Base-by-base conservation (phyloP, 2,113 vertebrate species). In the Sander lucioperca region DNA sequence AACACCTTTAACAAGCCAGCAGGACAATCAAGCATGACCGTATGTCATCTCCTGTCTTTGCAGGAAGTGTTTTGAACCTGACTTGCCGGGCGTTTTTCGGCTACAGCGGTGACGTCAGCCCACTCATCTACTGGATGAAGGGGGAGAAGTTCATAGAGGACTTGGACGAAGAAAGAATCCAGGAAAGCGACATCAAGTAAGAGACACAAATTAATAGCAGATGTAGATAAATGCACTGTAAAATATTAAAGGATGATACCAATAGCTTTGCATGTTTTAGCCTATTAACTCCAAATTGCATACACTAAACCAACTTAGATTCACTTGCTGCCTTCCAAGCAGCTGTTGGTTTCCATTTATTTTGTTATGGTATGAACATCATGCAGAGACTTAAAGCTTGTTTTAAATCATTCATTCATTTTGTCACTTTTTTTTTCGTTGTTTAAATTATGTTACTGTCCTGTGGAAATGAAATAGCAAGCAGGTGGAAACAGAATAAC, bases 71-170 rank as follows among this genome's bases (percentile, higher is more conserved):
- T 67, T 94, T 98, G 90, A 99, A 99, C 95, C 94, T 99, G 89
- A 99, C 98, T 39, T 99, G 98, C 93, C 93, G 96, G 93, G 98
- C 98, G 45, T 99, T 99, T 93, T 99, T 99, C 82, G 98, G 98
- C 62, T 99, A 99, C 89, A 98, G 97, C 62, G 97, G 98, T 53
- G 98, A 98, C n/a, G 97, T 97, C 90, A 98, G 97, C 87, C 97
- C 98, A 21, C 95, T 99, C 90, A 96, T 99, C 93, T 99, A 99
- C 93, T 99, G 98, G 98, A 99, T 99, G 97, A 99, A 99, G 95
- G 98, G 98, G 54, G 98, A 99, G 87, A 99, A 98, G 89, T 99
- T 99, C 94, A 99, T 99, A 80, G 98, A 99, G 93, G 98, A 99
- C 93, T 95, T 99, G 95, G 98, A 99, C 91, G 97, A 99, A 89